These are phyloP conservation scores for Lasioglossum albipes DNA, from an alignment of 1,140 invertebrate species.

Conservation along the genomic window DNA sequence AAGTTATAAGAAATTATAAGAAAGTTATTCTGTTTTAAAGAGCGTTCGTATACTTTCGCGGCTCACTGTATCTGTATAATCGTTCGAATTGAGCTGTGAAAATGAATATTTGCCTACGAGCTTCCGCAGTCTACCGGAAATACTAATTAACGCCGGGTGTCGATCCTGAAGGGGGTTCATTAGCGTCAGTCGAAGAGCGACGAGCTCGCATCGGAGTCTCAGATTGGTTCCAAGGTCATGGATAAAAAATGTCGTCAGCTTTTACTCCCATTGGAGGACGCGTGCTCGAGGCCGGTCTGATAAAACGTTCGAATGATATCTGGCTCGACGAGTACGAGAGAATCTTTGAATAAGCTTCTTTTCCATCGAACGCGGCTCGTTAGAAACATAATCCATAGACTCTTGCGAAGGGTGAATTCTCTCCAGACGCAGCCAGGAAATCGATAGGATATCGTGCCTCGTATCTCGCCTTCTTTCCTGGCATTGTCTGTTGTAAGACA, in stretches of 20 bases:
- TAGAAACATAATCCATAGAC: constrained; percentile 25
- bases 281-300: background rate
- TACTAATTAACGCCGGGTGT: too few relatives aligned
- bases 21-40: too few relatives aligned
- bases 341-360: background rate
- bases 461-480: constrained; percentile 21
- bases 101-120: too few relatives aligned
- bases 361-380: background rate
- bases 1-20: too few relatives aligned
- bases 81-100: too few relatives aligned
- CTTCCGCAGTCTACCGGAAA: too few relatives aligned
- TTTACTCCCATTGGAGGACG: background rate
- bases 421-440: background rate
- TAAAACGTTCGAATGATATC: background rate
- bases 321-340: background rate
- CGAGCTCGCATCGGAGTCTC: too few relatives aligned
- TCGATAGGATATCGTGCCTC: constrained; percentile 26
- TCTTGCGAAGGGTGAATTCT: background rate
- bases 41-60: too few relatives aligned
- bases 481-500: constrained; percentile 5
- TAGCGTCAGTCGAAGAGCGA: too few relatives aligned
- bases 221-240: background rate
- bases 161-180: too few relatives aligned
- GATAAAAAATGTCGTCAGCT: background rate
- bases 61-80: too few relatives aligned